Conservation (phyloP, 2,888 invertebrate species). For the Molanna angustata region DNA sequence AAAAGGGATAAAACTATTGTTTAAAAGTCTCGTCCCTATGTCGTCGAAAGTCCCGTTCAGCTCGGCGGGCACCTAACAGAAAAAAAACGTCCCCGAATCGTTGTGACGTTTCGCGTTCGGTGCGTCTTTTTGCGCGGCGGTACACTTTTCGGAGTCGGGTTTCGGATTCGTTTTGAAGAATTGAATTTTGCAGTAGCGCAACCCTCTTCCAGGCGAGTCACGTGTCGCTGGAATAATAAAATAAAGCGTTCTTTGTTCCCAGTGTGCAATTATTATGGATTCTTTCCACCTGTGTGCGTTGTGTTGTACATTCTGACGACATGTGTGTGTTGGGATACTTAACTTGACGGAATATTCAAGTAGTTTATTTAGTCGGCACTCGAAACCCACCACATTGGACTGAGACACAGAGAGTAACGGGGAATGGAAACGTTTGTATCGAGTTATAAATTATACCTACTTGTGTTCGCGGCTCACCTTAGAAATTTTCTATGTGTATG, state of each 20-base stretch:
- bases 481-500: constrained; percentile 1
- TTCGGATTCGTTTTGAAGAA: neutral
- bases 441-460: constrained; percentile 14
- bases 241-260: constrained; percentile 16
- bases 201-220: constrained; percentile 9
- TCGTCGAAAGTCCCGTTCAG: too few species aligned
- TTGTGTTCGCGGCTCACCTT: constrained; percentile 5
- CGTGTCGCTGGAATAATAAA: constrained; percentile 14
- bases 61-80: too few species aligned
- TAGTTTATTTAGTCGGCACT: constrained; percentile 10
- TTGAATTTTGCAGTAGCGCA: neutral
- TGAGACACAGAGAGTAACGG: too few species aligned
- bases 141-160: neutral
- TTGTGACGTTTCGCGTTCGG: too few species aligned
- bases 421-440: constrained; percentile 9
- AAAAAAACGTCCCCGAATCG: too few species aligned
- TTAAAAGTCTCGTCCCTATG: constrained; percentile 1
- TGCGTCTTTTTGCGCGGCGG: neutral
- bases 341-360: constrained; percentile 12
- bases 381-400: too few species aligned
- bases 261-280: constrained; percentile 14
- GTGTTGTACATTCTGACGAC: constrained; percentile 6
- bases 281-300: constrained; percentile 15
- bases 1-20: constrained; percentile 15
- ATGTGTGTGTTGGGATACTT: too few species aligned